Percentiles rank a stretch among this genome's conserved stretches.
These are phyloP conservation scores for Sakesphorus luctuosus DNA, from an alignment of 2,113 vertebrate genomes.

Conservation along the genomic window DNA sequence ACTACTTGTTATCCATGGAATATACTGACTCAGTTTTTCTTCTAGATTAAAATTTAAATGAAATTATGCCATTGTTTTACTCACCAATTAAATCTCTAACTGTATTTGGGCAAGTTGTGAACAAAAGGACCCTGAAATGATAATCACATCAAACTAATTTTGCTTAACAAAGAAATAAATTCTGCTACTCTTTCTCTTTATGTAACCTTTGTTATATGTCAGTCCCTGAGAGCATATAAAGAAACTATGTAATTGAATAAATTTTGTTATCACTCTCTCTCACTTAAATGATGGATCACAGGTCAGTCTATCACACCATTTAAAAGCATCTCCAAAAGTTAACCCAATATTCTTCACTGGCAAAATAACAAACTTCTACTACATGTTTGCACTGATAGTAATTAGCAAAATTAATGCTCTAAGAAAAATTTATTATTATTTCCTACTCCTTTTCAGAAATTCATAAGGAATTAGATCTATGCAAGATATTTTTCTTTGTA, in stretches of 20 bases:
- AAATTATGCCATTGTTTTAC: background rate
- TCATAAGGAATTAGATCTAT: background rate
- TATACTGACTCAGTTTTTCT: background rate
- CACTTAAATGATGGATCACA: background rate
- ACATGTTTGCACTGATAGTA: background rate
- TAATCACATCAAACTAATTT: background rate
- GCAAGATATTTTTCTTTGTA: background rate
- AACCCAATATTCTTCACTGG: background rate
- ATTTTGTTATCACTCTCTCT: background rate
- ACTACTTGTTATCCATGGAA: background rate
- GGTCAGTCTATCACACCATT: background rate
- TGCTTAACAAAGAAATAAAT: background rate
- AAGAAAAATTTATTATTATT: background rate
- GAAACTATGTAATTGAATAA: background rate
- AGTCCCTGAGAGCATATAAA: background rate
- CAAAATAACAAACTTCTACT: background rate
- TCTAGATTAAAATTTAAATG: background rate
- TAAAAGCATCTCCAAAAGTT: background rate
- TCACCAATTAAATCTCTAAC: background rate
- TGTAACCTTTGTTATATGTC: background rate
- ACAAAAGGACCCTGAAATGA: background rate
- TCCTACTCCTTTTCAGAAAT: background rate
- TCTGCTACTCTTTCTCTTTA: conserved; percentile 16
- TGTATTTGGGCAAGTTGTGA: background rate
- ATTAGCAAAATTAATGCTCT: background rate